Percentiles rank a stretch among this genome's conserved stretches.
Conservation (phyloP, 2,113 vertebrate species). For the Macroglossus sobrinus region DNA sequence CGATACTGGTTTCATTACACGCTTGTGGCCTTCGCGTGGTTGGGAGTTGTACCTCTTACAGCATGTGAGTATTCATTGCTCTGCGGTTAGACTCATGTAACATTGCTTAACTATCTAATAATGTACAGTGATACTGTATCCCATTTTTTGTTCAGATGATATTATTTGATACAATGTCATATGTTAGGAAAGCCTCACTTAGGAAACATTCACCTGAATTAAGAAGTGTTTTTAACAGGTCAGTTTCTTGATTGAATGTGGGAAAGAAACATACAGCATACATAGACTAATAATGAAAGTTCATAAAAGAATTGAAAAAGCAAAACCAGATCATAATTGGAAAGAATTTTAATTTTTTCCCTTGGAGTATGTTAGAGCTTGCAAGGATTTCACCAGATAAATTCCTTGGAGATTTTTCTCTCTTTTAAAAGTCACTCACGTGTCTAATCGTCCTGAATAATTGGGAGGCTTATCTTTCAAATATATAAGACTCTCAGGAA, state of each 20-base stretch:
- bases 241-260: neutral
- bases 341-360: neutral
- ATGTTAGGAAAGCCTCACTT: neutral
- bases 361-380: neutral
- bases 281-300: neutral
- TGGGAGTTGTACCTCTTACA: slow-evolving; percentile 99
- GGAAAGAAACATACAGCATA: neutral
- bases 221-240: neutral
- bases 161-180: neutral
- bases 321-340: neutral
- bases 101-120: neutral
- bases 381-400: neutral
- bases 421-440: neutral
- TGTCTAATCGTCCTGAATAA: neutral
- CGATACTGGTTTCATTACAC: slow-evolving; percentile 99
- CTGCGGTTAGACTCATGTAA: neutral
- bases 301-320: slow-evolving; percentile 15
- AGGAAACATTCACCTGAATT: neutral
- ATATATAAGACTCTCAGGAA: neutral
- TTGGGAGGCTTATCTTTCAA: neutral
- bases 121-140: neutral
- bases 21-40: slow-evolving; percentile 99
- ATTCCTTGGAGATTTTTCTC: neutral
- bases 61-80: slow-evolving; percentile 91
- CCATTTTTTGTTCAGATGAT: neutral